These are phyloP conservation scores for Clarias fuscus DNA, from an alignment of 2,797 vertebrate genomes.

Conservation along the genomic window DNA sequence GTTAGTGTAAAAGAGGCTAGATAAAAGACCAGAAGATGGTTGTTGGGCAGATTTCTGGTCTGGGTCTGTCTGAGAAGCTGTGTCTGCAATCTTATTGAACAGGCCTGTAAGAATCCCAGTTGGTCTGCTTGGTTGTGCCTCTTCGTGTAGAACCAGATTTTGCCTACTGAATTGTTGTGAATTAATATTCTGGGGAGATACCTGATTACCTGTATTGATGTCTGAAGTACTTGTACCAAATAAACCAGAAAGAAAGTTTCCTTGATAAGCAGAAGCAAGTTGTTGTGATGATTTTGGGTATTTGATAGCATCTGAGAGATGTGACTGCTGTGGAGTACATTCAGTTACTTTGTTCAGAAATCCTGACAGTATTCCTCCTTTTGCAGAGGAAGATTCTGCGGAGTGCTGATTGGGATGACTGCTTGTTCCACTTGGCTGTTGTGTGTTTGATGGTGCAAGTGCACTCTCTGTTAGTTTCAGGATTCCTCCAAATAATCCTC, in stretches of 20 bases:
- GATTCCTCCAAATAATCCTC: conserved; percentile 74
- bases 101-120: conserved; percentile 72
- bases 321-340: conserved; percentile 57
- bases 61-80: conserved; percentile 53
- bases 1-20: conserved; percentile 71
- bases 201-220: conserved; percentile 53
- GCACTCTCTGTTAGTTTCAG: conserved; percentile 76
- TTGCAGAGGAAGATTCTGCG: conserved; percentile 49
- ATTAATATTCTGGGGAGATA: conserved; percentile 46
- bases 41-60: conserved; percentile 59
- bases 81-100: conserved; percentile 74
- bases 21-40: conserved; percentile 67
- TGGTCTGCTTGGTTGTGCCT: conserved; percentile 59
- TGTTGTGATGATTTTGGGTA: conserved; percentile 57
- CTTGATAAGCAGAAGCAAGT: conserved; percentile 64
- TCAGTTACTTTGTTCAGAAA: conserved; percentile 71
- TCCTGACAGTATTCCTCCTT: conserved; percentile 68
- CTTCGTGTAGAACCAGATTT: conserved; percentile 65
- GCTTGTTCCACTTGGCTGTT: conserved; percentile 50
- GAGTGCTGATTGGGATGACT: conserved; percentile 55
- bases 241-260: conserved; percentile 73
- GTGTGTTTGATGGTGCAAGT: conserved; percentile 46
- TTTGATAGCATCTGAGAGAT: conserved; percentile 51
- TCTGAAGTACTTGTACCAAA: conserved; percentile 71
- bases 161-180: conserved; percentile 61